These are phyloP conservation scores for Ascaphus truei DNA, from an alignment of 2,113 vertebrate species.

Conservation along the genomic window DNA sequence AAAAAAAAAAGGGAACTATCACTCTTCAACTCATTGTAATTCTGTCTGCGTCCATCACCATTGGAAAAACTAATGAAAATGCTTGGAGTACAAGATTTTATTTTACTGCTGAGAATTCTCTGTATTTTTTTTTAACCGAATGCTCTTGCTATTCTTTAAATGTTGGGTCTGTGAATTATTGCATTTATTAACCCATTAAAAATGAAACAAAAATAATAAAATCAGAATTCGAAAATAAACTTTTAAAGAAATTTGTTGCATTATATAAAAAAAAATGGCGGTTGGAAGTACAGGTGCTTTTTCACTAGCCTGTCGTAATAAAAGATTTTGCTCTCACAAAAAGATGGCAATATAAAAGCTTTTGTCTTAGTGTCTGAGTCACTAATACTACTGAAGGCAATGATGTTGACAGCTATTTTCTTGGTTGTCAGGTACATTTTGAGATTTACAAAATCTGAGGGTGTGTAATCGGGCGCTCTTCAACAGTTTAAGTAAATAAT, in stretches of 20 bases:
- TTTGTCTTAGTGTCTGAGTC: too few relatives aligned
- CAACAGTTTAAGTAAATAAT: too few relatives aligned
- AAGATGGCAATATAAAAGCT: too few relatives aligned
- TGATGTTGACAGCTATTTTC: too few relatives aligned
- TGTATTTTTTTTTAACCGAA: slow-evolving; percentile 61
- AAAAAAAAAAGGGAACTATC: slow-evolving; percentile 51
- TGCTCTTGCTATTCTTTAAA: slow-evolving; percentile 48
- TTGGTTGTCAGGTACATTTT: too few relatives aligned
- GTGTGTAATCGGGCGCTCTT: too few relatives aligned
- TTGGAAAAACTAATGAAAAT: slow-evolving; percentile 76
- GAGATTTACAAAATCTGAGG: too few relatives aligned
- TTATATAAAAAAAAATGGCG: too few relatives aligned
- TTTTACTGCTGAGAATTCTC: slow-evolving; percentile 72
- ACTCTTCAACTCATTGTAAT: slow-evolving; percentile 68
- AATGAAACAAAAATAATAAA: background rate
- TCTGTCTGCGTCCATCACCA: slow-evolving; percentile 57
- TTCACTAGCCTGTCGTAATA: too few relatives aligned
- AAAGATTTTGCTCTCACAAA: too few relatives aligned
- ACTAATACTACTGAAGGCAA: too few relatives aligned
- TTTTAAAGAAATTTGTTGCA: background rate
- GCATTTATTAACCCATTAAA: background rate
- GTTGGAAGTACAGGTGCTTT: too few relatives aligned
- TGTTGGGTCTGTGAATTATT: background rate
- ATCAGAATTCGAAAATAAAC: background rate
- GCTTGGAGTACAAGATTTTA: slow-evolving; percentile 61